These are phyloP conservation scores for Rhinella marina DNA, from an alignment of 2,797 vertebrate species.

Conservation along the genomic window DNA sequence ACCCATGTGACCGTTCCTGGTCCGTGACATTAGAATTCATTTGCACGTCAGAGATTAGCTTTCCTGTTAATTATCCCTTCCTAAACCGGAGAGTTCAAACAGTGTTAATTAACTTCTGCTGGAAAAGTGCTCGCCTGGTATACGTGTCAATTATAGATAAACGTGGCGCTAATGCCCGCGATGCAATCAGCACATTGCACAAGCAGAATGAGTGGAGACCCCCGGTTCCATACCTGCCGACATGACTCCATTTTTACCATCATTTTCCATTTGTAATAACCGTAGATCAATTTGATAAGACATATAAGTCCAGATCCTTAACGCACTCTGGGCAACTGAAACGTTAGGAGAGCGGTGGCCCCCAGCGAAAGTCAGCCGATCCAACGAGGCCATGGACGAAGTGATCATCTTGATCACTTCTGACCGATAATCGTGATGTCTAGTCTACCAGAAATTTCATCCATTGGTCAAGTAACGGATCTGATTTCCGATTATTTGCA, in stretches of 20 bases:
- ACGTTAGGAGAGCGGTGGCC: not conserved
- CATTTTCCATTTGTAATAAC: slow-evolving; percentile 21
- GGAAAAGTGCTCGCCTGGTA: slow-evolving; percentile 24
- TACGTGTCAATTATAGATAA: slow-evolving; percentile 39
- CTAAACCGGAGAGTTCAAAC: slow-evolving; percentile 39
- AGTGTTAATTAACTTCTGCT: slow-evolving; percentile 45
- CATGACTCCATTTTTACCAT: slow-evolving; percentile 5
- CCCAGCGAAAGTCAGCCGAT: not conserved
- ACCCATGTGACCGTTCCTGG: slow-evolving; percentile 1
- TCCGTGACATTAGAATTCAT: slow-evolving; percentile 26
- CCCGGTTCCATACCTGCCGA: not conserved
- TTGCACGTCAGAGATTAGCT: slow-evolving; percentile 35
- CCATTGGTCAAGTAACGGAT: not conserved
- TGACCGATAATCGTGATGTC: not conserved
- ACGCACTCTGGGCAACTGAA: not conserved
- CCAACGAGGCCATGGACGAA: not conserved
- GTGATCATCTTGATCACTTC: not conserved
- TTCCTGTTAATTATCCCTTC: slow-evolving; percentile 44
- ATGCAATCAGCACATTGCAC: slow-evolving; percentile 13
- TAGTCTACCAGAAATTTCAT: no score
- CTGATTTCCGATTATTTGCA: not conserved
- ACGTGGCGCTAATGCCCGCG: slow-evolving; percentile 16
- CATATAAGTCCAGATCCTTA: slow-evolving; percentile 15
- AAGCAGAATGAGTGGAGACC: not conserved
- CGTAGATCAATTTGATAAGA: not conserved